These are phyloP conservation scores for Achatina immaculata DNA, from an alignment of 1,140 invertebrate species.

Conservation along the genomic window DNA sequence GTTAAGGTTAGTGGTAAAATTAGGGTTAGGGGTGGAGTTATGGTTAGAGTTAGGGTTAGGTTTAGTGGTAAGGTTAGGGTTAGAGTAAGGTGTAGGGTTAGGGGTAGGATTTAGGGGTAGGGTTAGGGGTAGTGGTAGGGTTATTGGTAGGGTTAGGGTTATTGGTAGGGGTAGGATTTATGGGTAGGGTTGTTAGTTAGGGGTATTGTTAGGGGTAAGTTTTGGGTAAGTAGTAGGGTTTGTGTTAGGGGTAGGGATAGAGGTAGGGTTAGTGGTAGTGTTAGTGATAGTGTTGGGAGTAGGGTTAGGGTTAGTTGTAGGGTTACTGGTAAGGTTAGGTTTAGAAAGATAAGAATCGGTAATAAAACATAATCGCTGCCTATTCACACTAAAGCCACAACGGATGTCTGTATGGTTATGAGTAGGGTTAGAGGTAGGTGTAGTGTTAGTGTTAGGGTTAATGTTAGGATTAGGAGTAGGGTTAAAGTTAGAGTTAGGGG, in stretches of 20 bases:
- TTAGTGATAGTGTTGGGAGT: slow-evolving; percentile 7
- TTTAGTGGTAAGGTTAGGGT: slow-evolving; percentile 33
- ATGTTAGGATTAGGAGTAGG: slow-evolving; percentile 33
- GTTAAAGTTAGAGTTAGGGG: slow-evolving; percentile 25
- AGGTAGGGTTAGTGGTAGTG: slow-evolving; percentile 15
- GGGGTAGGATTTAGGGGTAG: slow-evolving; percentile 7
- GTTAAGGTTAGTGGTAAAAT: slow-evolving; percentile 44
- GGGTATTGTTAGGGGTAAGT: slow-evolving; percentile 34
- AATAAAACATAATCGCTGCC: slow-evolving; percentile 3
- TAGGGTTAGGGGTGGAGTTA: slow-evolving; percentile 42
- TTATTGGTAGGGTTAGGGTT: slow-evolving; percentile 43
- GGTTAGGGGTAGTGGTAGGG: slow-evolving; percentile 41
- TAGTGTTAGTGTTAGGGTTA: slow-evolving; percentile 32
- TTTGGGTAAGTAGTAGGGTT: slow-evolving; percentile 43
- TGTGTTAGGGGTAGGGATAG: not conserved
- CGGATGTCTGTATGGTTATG: slow-evolving; percentile 40
- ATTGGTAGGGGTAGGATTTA: slow-evolving; percentile 39
- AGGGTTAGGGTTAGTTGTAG: not conserved
- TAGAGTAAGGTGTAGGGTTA: slow-evolving; percentile 21
- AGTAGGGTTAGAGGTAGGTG: slow-evolving; percentile 39
- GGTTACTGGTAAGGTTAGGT: slow-evolving; percentile 39
- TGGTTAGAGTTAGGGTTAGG: slow-evolving; percentile 42
- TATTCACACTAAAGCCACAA: not conserved
- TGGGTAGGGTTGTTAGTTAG: not conserved
- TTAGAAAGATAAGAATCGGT: slow-evolving; percentile 40